Evolutionary conservation across 2,888 invertebrate species (phyloP).

Genomic region (Napeogenes inachia): DNA sequence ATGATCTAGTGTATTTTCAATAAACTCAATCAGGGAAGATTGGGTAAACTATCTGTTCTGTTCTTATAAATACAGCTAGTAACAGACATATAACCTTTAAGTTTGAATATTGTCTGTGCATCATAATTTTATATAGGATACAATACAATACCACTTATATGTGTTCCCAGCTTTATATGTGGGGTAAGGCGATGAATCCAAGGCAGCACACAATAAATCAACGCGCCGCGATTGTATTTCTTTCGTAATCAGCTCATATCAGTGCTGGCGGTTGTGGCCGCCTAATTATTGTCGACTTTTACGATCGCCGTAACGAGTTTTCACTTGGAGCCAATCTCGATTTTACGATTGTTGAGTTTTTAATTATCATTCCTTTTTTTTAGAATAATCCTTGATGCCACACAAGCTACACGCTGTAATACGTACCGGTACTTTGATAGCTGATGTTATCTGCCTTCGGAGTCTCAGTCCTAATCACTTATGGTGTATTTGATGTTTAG

Average conservation of each 20-base stretch:
- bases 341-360: slow-evolving; percentile 68
- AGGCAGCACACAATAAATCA: slow-evolving; percentile 67
- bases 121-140: neutral
- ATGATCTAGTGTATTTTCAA: no score
- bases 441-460: slow-evolving; percentile 25
- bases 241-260: slow-evolving; percentile 77
- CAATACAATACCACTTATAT: neutral
- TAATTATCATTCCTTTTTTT: slow-evolving; percentile 52
- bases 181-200: slow-evolving; percentile 60
- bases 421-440: slow-evolving; percentile 23
- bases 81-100: neutral
- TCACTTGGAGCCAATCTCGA: slow-evolving; percentile 75
- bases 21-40: no score
- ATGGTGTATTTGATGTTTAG: slow-evolving; percentile 11
- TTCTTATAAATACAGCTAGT: no score
- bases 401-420: slow-evolving; percentile 23
- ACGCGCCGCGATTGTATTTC: slow-evolving; percentile 72
- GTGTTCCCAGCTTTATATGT: slow-evolving; percentile 35
- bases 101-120: slow-evolving; percentile 4
- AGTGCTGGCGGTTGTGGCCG: slow-evolving; percentile 68
- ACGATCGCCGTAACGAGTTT: slow-evolving; percentile 74
- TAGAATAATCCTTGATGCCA: slow-evolving; percentile 31
- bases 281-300: slow-evolving; percentile 77
- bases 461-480: slow-evolving; percentile 14
- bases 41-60: no score